These are phyloP conservation scores for Sipunculus nudus DNA, from an alignment of 2,888 invertebrate genomes.

Conservation along the genomic window DNA sequence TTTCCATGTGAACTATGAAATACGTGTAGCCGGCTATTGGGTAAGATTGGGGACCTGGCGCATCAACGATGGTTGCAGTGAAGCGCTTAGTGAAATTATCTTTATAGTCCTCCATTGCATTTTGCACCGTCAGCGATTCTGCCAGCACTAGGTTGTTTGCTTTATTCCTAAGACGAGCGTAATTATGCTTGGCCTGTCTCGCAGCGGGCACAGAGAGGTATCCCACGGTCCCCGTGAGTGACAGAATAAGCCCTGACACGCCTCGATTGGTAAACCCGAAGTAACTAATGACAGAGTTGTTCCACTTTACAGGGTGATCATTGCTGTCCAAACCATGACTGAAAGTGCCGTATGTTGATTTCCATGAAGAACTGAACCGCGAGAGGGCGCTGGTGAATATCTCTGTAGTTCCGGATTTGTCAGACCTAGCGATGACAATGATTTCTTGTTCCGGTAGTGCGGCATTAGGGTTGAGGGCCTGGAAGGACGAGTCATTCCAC, in stretches of 20 bases:
- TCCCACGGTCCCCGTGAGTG: slow-evolving; percentile 34
- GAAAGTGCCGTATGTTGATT: slow-evolving; percentile 11
- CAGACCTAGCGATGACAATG: slow-evolving; percentile 22
- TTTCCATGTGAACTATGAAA: no score
- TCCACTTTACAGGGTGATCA: not conserved
- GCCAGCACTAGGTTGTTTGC: slow-evolving; percentile 10
- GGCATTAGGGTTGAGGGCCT: slow-evolving; percentile 6
- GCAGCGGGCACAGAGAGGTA: slow-evolving; percentile 26
- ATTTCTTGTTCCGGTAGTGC: slow-evolving; percentile 15
- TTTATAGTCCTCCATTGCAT: slow-evolving; percentile 17
- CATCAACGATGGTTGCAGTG: no score
- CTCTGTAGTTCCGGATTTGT: slow-evolving; percentile 18
- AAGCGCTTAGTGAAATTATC: no score
- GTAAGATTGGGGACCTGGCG: no score
- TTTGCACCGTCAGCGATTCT: slow-evolving; percentile 10
- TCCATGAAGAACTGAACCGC: not conserved
- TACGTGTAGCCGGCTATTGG: no score
- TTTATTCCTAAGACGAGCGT: slow-evolving; percentile 7
- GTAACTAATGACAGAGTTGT: not conserved
- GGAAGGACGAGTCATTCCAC: slow-evolving; percentile 15
- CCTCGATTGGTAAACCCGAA: slow-evolving; percentile 42
- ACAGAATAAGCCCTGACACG: slow-evolving; percentile 29
- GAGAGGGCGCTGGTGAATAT: slow-evolving; percentile 4
- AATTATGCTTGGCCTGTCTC: slow-evolving; percentile 2
- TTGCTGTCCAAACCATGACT: not conserved